phyloP scores from a whole-genome alignment of 2,113 vertebrate genomes.

The Atrichornis clamosus region DNA sequence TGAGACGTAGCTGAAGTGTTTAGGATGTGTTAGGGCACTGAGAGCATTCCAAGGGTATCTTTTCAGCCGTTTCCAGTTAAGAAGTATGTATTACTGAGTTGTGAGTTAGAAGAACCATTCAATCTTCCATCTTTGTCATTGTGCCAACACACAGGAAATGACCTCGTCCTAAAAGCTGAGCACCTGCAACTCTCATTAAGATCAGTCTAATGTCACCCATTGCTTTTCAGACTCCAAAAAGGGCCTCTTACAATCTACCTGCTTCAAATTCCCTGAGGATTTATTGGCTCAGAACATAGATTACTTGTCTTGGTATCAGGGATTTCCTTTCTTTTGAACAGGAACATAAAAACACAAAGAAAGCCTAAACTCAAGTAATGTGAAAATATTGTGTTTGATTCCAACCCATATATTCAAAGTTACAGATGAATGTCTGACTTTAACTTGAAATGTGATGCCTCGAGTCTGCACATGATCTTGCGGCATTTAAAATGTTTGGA shows the following conservation, averaged over 20 bases:
- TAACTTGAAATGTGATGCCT: constrained; percentile 24
- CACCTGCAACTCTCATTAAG: constrained; percentile 52
- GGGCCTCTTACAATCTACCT: constrained; percentile 49
- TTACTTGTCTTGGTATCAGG: constrained; percentile 48
- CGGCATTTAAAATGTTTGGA: not conserved
- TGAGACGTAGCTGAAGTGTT: not conserved
- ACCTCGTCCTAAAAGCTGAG: constrained; percentile 24
- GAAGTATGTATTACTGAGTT: not conserved
- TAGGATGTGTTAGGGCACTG: not conserved
- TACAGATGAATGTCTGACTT: constrained; percentile 32
- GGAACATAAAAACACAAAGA: constrained; percentile 49
- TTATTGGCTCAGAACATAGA: constrained; percentile 51
- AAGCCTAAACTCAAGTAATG: constrained; percentile 36
- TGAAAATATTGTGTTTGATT: constrained; percentile 59
- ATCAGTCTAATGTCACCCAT: not conserved
- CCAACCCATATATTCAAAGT: constrained; percentile 22
- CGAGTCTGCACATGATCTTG: not conserved
- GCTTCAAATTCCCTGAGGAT: constrained; percentile 45
- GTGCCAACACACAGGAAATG: constrained; percentile 45
- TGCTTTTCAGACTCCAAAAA: constrained; percentile 30
- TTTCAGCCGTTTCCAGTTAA: not conserved
- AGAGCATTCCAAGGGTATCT: not conserved
- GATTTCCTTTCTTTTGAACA: constrained; percentile 61
- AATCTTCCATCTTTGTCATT: constrained; percentile 34
- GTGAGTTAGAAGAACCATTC: constrained; percentile 44